Evolutionary conservation across 2,113 vertebrate species (phyloP), one percentile per base, ranked within the genome.

Genomic region (Zosterops borbonicus): DNA sequence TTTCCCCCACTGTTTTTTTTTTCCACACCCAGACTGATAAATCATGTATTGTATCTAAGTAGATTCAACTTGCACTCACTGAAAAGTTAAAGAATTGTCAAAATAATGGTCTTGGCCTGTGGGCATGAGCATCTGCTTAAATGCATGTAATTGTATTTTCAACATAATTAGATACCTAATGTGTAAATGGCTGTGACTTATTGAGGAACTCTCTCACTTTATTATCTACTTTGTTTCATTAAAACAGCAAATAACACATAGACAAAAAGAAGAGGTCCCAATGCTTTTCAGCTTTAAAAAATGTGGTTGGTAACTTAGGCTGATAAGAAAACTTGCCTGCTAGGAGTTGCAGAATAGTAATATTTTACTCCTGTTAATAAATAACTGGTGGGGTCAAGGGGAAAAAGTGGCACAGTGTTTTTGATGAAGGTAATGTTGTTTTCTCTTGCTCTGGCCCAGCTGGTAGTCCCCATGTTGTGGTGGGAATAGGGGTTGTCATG

Each of bases 291-390:
- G 42, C 19, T 80, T 92, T 35, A 9, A 28, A 67, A 74, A 50
- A 23, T 18, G 31, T 20, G 27, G 5, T 56, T 31, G 24, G 5
- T 80, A 7, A 73, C 31, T 50, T 18, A 9, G 60, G 59, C 63
- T 46, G 79, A 62, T 44, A 80, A 59, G 67, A 89, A 83, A 80
- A 62, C 63, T 63, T 90, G 39, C 47, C 23, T 76, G 49, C 18
- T 77, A 68, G 39, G 67, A 83, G 47, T 33, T 82, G 14, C 8
- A 16, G 65, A 84, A 55, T 47, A 35, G 56, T 71, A 87, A 84
- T 95, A 71, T 89, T 91, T 89, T 71, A 89, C 87, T 82, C 33
- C 44, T 87, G 87, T 95, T 96, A 95, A 96, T 95, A 89, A 89
- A 64, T 91, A 96, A 91, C 92, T 60, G 44, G 2, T 42, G 69